Base-by-base conservation (phyloP, 1,140 invertebrate species). In the Bemisia tabaci region DNA sequence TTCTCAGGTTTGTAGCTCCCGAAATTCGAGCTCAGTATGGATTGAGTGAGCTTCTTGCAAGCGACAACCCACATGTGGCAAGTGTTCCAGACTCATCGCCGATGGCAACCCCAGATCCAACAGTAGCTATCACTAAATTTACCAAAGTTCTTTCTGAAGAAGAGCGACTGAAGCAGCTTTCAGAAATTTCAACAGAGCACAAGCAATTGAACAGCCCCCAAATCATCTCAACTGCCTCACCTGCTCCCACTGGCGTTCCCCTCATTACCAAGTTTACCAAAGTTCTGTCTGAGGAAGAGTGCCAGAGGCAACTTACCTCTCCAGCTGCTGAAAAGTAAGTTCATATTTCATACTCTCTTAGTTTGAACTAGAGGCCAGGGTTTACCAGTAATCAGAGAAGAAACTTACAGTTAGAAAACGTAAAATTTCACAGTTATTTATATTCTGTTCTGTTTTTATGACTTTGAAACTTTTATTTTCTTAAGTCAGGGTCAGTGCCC, bases 11-110 rank as follows among this genome's bases (percentile, higher is more conserved):
- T 22, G 60, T 67, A 9, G 25, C 39, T 25, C n/a, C 59, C 12
- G 82, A 84, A 1, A 70, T 83, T 5, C 73, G 82, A 2, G 76
- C 83, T 22, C 78, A 85, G 70, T 86, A 84, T 74, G 77, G 78
- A 0, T 72, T 86, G 0, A 71, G 74, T 23, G 78, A 83, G 12
- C 69, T 87, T 0, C 71, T 75, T 1, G 65, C 85, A 24, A 79
- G 82, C 1, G 87, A 87, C 71, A 72, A 74, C 11, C 84, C 63
- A 22, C 33, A 48, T 48, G 33, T 48, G 33, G 33, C 33, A 17
- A 48, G 33, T 48, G 17, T 48, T 5, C 33, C 33, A 9, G 33
- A 48, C 33, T 5, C 17, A 9, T 48, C 17, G 33, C 33, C 33
- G 17, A 48, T 1, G 24, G 22, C 67, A 9, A 48, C 21, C 22